Base-by-base conservation (phyloP, 2,888 invertebrate species). In the Galerucella nymphaeae region DNA sequence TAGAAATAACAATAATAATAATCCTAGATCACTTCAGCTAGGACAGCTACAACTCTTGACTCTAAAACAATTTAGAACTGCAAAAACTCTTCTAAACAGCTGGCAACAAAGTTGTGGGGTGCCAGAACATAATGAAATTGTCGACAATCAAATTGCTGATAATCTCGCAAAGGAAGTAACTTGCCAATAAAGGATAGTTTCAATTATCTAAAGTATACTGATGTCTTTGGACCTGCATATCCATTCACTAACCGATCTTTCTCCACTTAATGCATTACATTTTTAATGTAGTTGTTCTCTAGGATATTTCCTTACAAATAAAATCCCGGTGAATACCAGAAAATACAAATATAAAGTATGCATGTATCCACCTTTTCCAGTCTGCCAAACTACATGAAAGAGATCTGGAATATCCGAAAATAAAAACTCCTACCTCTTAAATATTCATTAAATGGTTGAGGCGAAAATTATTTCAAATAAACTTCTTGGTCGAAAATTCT, bases 311-410 rank as follows among this genome's bases (percentile, higher is more conserved):
- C 38, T 45, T 45, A 3, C 14, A 3, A 59, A 59, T 59, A 38
- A 59, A 59, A 59, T 59, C 38, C 5, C 59, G n/a, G 59, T 16
- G 38, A 59, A n/a, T 16, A 59, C n/a, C 38, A 38, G 59, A 38
- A 59, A 59, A 41, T 38, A 18, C 9, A 62, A 18, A 62, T 14
- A 62, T 62, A 42, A 62, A 62, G 61, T 62, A 73, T 70, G 73
- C 73, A 73, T 66, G 66, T 38, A 63, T 53, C 71, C 75, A 74
- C 75, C 75, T 73, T 73, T 75, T 80, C 78, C 78, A 78, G 70
- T 75, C 77, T 78, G 72, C 77, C 73, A 77, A 73, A 72, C 77
- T 74, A 78, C 78, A 79, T 79, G 73, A 75, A 80, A 80, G 80
- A 78, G 77, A 79, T 79, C 18, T 16, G 58, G 42, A 13, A 62